A percentile compares a stretch with the other conserved stretches of the same genome.
These are phyloP conservation scores for Argopecten irradians DNA, from an alignment of 1,140 invertebrate genomes.

Conservation along the genomic window DNA sequence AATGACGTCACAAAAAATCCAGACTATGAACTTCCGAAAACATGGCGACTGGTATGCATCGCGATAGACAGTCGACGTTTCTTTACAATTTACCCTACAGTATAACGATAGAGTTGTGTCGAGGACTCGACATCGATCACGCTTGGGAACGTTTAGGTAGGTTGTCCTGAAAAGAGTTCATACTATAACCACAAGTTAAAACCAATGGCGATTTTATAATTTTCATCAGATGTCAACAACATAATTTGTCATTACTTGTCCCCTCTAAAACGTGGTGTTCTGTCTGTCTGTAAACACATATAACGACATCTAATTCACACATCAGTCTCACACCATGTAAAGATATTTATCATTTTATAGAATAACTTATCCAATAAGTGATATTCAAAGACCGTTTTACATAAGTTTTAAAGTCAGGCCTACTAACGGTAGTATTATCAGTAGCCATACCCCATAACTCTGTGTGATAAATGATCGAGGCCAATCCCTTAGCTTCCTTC, in stretches of 20 bases:
- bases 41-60: slow-evolving; percentile 19
- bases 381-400: too few relatives aligned
- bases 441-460: too few relatives aligned
- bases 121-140: slow-evolving; percentile 46
- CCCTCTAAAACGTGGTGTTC: neutral
- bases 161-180: neutral
- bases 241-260: neutral
- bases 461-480: too few relatives aligned
- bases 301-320: neutral
- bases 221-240: neutral
- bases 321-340: neutral
- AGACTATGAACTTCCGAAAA: neutral
- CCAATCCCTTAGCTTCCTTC: too few relatives aligned
- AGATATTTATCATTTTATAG: too few relatives aligned
- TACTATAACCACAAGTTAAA: too few relatives aligned
- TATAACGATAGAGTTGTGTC: slow-evolving; percentile 47
- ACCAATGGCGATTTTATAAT: neutral
- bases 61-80: slow-evolving; percentile 33
- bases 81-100: slow-evolving; percentile 50
- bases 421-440: too few relatives aligned
- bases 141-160: slow-evolving; percentile 53
- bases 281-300: neutral
- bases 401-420: too few relatives aligned
- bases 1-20: neutral
- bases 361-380: too few relatives aligned